These are phyloP conservation scores for Dysdera silvatica DNA, from an alignment of 1,140 invertebrate genomes.

Conservation along the genomic window DNA sequence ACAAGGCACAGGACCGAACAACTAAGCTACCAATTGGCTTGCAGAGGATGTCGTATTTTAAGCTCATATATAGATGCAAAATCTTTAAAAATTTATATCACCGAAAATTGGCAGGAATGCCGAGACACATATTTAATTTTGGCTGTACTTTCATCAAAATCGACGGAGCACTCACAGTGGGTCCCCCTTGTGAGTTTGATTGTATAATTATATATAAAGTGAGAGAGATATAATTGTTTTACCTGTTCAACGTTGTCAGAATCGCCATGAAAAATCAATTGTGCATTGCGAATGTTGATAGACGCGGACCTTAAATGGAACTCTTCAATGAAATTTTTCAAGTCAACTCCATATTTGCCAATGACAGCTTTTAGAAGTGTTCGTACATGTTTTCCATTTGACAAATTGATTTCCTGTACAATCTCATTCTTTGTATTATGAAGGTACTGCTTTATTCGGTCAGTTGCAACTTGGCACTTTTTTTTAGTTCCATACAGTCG, in stretches of 20 bases:
- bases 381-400: neutral
- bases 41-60: no score
- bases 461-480: neutral
- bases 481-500: neutral
- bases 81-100: no score
- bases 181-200: no score
- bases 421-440: conserved; percentile 4
- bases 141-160: no score
- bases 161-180: no score
- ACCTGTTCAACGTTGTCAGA: conserved; percentile 5
- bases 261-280: neutral
- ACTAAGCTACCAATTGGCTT: no score
- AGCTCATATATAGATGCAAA: no score
- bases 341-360: conserved; percentile 11
- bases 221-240: no score
- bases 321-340: conserved; percentile 2
- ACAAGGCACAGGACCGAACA: no score
- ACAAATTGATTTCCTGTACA: neutral
- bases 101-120: no score
- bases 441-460: neutral
- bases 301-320: neutral
- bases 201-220: no score
- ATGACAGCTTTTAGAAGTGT: conserved; percentile 10
- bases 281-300: neutral
- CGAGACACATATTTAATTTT: no score